Evolutionary conservation across 2,888 invertebrate genomes (phyloP), one percentile per base, ranked within the genome.

Genomic region (Neoascia interrupta): DNA sequence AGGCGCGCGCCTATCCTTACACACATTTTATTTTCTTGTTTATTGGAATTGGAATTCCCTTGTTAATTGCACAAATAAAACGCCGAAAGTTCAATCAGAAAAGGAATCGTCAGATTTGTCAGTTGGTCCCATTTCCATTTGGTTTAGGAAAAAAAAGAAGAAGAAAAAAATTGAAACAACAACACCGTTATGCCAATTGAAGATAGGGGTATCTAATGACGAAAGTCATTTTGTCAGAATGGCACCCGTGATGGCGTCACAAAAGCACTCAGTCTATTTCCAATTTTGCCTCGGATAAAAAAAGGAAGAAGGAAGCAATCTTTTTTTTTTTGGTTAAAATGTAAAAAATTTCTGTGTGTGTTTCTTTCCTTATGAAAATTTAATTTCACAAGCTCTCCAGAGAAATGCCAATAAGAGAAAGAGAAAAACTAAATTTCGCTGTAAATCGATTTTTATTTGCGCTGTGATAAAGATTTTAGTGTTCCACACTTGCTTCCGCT

Each of bases 371-470:
- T 51, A 36, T 69, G 58, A 69, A 69, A 60, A 60, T 69, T 60
- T 69, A 43, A 69, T 69, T 60, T 51, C 39, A 18, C 31, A 64
- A 63, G 16, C n/a, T 43, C 41, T 34, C 16, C 51, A 15, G 58
- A 21, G 41, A 28, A 18, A 21, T 34, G 8, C 3, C 13, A 16
- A 13, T 2, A 16, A 47, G 28, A 49, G 16, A 2, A 19, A 31
- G 8, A 31, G n/a, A 61, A 47, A 13, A 10, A 45, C 6, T 37
- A 16, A 13, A 18, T 61, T n/a, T 13, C 26, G 26, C 26, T 56
- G 39, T 47, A 39, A 68, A 68, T 68, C 68, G 68, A 58, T 58
- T 68, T 68, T 56, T 28, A 47, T 66, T 37, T 45, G n/a, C 26
- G 13, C 26, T 41, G 49, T 13, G 69, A 51, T 43, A 69, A 34